Percentiles rank a stretch among this genome's conserved stretches.
Evolutionary conservation across 2,113 vertebrate species (phyloP).

Genomic region (Carettochelys insculpta): DNA sequence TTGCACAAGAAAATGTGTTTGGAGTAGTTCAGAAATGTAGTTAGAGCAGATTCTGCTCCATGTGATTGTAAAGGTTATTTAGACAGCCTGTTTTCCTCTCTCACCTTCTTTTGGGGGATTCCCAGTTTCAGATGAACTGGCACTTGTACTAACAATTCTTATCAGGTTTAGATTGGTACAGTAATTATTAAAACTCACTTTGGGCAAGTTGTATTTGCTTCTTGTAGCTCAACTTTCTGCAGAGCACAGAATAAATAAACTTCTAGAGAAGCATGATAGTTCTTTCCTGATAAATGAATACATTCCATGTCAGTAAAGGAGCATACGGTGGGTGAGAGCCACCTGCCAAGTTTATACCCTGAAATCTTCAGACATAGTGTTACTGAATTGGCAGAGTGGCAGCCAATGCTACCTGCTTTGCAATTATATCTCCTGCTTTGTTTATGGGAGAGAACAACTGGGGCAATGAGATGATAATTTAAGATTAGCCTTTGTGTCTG

Average conservation of each 20-base stretch:
- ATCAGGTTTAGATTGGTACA: background rate
- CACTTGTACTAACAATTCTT: background rate
- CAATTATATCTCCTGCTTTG: conserved; percentile 61
- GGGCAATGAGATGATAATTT: conserved; percentile 42
- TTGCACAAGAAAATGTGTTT: background rate
- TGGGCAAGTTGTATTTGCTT: background rate
- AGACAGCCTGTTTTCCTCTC: rapidly evolving
- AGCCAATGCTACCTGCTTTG: conserved; percentile 65
- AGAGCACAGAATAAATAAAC: background rate
- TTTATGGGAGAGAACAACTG: conserved; percentile 50
- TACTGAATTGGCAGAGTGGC: conserved; percentile 15
- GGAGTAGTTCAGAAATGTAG: background rate
- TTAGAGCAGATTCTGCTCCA: background rate
- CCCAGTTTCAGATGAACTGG: background rate
- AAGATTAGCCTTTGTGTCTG: conserved; percentile 44
- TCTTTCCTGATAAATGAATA: conserved; percentile 53
- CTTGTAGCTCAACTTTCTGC: background rate
- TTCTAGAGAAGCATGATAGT: background rate
- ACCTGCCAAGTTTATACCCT: conserved; percentile 72
- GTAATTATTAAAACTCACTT: background rate
- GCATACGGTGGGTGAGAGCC: conserved; percentile 38
- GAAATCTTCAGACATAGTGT: conserved; percentile 70
- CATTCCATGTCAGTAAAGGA: conserved; percentile 37
- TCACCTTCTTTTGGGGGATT: background rate
- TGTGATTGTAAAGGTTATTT: background rate